phyloP scores from a whole-genome alignment of 2,888 invertebrate species.

The Cancer borealis region DNA sequence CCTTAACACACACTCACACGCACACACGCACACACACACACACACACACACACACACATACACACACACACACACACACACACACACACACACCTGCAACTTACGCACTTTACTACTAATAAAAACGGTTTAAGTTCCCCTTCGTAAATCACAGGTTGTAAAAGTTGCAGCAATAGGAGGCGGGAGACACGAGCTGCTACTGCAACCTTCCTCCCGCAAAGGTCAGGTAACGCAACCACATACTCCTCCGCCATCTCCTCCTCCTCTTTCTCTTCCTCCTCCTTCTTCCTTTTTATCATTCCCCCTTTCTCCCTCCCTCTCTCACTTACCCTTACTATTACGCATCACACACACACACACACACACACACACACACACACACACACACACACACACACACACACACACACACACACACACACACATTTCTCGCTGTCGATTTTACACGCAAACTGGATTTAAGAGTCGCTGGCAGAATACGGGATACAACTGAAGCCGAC shows the following conservation, averaged over 20 bases:
- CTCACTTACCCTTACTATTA: background rate
- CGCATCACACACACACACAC: background rate
- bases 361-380: background rate
- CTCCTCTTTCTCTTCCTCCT: background rate
- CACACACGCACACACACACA: background rate
- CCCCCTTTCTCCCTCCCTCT: background rate
- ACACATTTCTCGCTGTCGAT: background rate
- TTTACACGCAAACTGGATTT: constrained; percentile 12
- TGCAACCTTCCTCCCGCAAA: background rate
- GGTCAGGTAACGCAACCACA: background rate
- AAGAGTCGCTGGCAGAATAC: background rate
- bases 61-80: background rate
- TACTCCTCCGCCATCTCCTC: background rate
- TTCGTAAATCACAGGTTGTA: background rate
- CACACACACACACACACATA: background rate
- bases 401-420: constrained; percentile 12
- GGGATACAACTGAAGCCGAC: background rate
- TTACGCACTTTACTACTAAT: background rate
- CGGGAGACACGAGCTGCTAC: constrained; percentile 9
- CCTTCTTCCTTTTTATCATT: background rate
- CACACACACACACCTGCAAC: background rate
- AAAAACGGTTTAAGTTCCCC: background rate
- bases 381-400: constrained; percentile 33
- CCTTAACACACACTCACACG: background rate
- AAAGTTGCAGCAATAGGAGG: background rate